Base-by-base conservation (phyloP, 2,113 vertebrate genomes). In the Nothobranchius kuhntae region DNA sequence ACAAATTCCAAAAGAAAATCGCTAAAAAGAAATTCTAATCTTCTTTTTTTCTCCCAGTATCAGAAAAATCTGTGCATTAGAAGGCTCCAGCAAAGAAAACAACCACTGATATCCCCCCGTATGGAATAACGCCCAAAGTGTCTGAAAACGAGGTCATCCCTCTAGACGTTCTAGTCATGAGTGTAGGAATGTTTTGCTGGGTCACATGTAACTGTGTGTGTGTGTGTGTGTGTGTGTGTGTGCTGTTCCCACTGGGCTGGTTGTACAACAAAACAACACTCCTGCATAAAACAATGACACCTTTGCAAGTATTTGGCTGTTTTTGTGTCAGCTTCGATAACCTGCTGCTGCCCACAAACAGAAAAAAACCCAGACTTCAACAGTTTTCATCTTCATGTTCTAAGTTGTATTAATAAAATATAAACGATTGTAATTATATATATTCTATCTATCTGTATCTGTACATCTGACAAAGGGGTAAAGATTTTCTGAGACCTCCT, bases 81-180 rank as follows among this genome's bases (percentile, higher is more conserved):
- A 61, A 51, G 45, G 48, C 30, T 64, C 53, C 38, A 40, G 38
- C 38, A 40, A 40, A 40, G 38, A 40, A 40, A 40, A 7, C 9
- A 36, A 2, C 5, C 21, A 2, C 24, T 50, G 46, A 70, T 38
- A n/a, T 74, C 55, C 53, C 14, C 10, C 24, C 0, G 21, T 11
- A 45, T 55, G 2, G 0, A 55, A 36, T 53, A 21, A 59, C 38
- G 38, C 38, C 9, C 38, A 40, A 21, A 60, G 53, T n/a, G 54
- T 40, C 15, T 61, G 61, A 78, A 82, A 87, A 81, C 15, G 36
- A 87, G 82, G 82, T 85, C 82, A 85, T 77, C 70, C 61, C 77
- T 80, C 74, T 80, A 84, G 87, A 85, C 77, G 13, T 68, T 68
- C 61, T 60, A 51, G 73, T 86, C 83, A 87, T 87, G 83, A 86